Evolutionary conservation across 2,113 vertebrate genomes (phyloP).

Genomic region (Miniopterus natalensis): DNA sequence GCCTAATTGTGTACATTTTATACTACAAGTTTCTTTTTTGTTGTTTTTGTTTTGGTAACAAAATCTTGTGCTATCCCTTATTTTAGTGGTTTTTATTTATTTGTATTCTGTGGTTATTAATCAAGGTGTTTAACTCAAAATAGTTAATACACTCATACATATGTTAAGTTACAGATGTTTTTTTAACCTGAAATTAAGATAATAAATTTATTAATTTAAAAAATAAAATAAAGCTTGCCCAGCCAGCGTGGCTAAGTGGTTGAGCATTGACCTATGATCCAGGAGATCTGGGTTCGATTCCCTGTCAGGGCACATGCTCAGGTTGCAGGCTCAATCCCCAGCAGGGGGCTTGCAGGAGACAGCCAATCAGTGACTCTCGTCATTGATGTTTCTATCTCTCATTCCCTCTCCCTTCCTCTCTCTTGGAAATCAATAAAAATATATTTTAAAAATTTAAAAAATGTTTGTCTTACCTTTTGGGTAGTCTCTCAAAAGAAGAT

Average conservation of each 20-base stretch:
- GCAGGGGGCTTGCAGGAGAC: too few relatives aligned
- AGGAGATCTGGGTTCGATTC: too few relatives aligned
- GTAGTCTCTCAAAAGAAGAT: not conserved
- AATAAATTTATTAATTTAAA: conserved; percentile 4
- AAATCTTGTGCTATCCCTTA: not conserved
- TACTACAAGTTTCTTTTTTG: not conserved
- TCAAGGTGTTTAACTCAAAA: conserved; percentile 31
- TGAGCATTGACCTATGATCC: too few relatives aligned
- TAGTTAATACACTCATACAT: not conserved
- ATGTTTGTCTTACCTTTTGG: not conserved
- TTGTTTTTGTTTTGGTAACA: not conserved
- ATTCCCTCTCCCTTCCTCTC: too few relatives aligned
- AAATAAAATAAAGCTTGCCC: not conserved
- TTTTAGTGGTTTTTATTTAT: conserved; percentile 32
- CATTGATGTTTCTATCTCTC: too few relatives aligned
- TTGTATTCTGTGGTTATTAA: not conserved
- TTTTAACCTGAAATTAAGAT: not conserved
- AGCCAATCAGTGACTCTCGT: too few relatives aligned
- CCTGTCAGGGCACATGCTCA: too few relatives aligned
- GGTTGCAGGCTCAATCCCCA: too few relatives aligned
- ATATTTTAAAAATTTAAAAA: not conserved
- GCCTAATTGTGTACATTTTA: not conserved
- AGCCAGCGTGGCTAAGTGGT: too few relatives aligned
- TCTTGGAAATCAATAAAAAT: too few relatives aligned
- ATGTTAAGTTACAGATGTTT: not conserved